A percentile compares a stretch with the other conserved stretches of the same genome.
These are phyloP conservation scores for Gymnocephalus cernua DNA, from an alignment of 2,113 vertebrate genomes.

Conservation along the genomic window DNA sequence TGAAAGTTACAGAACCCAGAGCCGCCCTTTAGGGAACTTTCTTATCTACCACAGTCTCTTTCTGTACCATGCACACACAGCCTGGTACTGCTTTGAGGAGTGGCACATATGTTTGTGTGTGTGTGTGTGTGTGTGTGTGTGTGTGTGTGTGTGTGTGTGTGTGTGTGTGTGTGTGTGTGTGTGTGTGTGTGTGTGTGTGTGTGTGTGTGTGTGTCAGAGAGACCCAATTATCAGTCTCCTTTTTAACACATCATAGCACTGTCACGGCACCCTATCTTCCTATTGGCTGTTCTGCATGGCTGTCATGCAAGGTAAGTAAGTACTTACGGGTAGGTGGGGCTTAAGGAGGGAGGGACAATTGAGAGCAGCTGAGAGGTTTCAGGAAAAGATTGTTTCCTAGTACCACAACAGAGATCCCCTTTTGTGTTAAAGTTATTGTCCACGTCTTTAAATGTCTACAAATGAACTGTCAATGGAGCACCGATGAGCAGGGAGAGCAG, in stretches of 20 bases:
- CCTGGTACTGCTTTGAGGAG: constrained; percentile 43
- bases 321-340: too few relatives aligned
- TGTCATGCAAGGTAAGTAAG: too few relatives aligned
- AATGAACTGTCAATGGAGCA: too few relatives aligned
- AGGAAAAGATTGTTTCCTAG: too few relatives aligned
- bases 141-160: not conserved
- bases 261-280: too few relatives aligned
- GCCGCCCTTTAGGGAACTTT: constrained; percentile 67
- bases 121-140: not conserved
- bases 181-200: not conserved
- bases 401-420: too few relatives aligned
- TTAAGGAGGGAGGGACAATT: too few relatives aligned
- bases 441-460: too few relatives aligned
- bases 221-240: not conserved
- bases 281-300: too few relatives aligned
- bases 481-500: too few relatives aligned
- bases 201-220: not conserved
- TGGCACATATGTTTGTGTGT: constrained; percentile 24
- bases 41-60: constrained; percentile 58
- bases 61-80: constrained; percentile 57
- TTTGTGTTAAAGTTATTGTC: too few relatives aligned
- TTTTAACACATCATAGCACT: not conserved
- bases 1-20: constrained; percentile 58
- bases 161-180: not conserved
- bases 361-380: too few relatives aligned